Conservation (phyloP, 2,888 invertebrate genomes). For the Gastracanthus pulcherrimus region DNA sequence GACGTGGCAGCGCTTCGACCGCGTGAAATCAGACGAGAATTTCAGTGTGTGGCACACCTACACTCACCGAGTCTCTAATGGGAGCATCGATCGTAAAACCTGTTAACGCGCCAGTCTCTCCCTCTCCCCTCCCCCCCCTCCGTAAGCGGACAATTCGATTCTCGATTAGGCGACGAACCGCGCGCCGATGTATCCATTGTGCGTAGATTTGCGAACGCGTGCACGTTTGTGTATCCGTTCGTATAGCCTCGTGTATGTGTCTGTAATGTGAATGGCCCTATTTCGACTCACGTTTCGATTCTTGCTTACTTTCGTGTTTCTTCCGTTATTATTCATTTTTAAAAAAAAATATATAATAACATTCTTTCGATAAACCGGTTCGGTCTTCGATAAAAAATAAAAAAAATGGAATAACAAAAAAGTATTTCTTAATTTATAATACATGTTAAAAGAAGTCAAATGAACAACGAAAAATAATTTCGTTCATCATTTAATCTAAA, state of each 20-base stretch:
- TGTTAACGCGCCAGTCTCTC: not conserved
- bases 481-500: no score
- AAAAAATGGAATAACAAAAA: no score
- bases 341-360: no score
- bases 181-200: no score
- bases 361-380: no score
- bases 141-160: constrained; percentile 39
- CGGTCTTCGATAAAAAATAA: no score
- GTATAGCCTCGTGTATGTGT: no score
- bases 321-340: no score
- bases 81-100: constrained; percentile 49
- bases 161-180: constrained; percentile 26
- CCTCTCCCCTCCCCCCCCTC: not conserved
- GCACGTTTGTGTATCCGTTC: not conserved
- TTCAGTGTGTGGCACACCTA: not conserved
- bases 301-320: not conserved
- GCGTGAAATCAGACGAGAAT: constrained; percentile 45
- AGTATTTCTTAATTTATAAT: no score
- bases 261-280: not conserved
- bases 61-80: constrained; percentile 9
- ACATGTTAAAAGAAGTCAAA: no score
- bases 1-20: not conserved
- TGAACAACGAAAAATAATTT: no score
- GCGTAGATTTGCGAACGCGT: not conserved
- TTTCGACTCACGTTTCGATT: not conserved